Conservation (phyloP, 2,888 invertebrate genomes). For the Microplitis deprimator region DNA sequence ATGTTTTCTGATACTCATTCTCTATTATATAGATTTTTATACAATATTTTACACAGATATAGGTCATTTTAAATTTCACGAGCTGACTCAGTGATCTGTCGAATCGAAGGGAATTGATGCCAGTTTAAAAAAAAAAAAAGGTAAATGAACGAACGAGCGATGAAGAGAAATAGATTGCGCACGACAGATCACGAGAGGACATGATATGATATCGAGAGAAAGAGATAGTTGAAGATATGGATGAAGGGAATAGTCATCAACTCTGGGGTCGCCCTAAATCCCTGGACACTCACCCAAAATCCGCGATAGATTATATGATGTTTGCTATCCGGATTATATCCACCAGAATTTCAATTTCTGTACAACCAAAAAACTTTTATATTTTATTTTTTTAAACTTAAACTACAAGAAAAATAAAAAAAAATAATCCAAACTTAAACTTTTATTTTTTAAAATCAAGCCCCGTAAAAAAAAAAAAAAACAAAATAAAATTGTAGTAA, state of each 20-base stretch:
- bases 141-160: too few relatives aligned
- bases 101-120: background rate
- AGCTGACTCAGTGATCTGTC: background rate
- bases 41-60: background rate
- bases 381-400: too few relatives aligned
- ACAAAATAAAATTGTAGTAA: background rate
- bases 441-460: too few relatives aligned
- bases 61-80: background rate
- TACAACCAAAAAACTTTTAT: too few relatives aligned
- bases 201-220: background rate
- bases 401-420: too few relatives aligned
- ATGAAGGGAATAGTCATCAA: background rate
- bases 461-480: background rate
- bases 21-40: background rate
- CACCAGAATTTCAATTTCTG: too few relatives aligned
- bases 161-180: too few relatives aligned
- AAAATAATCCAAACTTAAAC: too few relatives aligned
- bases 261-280: background rate
- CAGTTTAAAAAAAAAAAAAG: background rate
- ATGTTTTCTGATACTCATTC: background rate
- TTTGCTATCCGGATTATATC: too few relatives aligned
- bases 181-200: too few relatives aligned
- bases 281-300: background rate
- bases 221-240: background rate
- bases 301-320: too few relatives aligned